Conservation (phyloP, 2,888 invertebrate species). For the Scaeva pyrastri region DNA sequence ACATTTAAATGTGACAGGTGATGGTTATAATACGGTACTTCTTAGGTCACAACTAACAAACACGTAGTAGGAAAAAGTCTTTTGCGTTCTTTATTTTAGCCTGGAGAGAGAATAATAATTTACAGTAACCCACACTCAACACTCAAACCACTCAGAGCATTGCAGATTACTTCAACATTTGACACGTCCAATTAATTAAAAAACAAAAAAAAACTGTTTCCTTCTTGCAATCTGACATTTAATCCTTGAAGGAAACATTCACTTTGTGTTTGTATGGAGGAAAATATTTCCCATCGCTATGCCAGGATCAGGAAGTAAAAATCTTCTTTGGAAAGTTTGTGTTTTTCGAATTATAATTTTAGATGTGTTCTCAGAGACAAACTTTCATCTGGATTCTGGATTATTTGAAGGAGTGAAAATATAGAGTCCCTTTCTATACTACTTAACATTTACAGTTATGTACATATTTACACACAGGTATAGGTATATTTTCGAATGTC, state of each 20-base stretch:
- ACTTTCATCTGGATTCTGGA: slow-evolving; percentile 3
- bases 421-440: neutral
- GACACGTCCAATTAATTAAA: slow-evolving; percentile 56
- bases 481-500: neutral
- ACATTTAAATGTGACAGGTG: slow-evolving; percentile 16
- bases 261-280: neutral
- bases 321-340: slow-evolving; percentile 17
- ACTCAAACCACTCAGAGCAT: neutral
- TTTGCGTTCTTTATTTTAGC: neutral
- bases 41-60: slow-evolving; percentile 21
- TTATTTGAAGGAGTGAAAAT: neutral
- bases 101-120: neutral
- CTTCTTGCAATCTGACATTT: slow-evolving; percentile 12
- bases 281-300: neutral
- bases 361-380: neutral
- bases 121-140: slow-evolving; percentile 8
- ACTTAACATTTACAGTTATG: neutral
- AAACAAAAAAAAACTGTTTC: slow-evolving; percentile 28
- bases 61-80: neutral
- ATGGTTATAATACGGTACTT: neutral
- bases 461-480: neutral
- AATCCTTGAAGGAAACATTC: slow-evolving; percentile 6
- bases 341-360: neutral
- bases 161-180: slow-evolving; percentile 18
- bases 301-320: neutral